Evolutionary conservation across 2,888 invertebrate genomes (phyloP).

Genomic region (Dicyrtomina minuta): DNA sequence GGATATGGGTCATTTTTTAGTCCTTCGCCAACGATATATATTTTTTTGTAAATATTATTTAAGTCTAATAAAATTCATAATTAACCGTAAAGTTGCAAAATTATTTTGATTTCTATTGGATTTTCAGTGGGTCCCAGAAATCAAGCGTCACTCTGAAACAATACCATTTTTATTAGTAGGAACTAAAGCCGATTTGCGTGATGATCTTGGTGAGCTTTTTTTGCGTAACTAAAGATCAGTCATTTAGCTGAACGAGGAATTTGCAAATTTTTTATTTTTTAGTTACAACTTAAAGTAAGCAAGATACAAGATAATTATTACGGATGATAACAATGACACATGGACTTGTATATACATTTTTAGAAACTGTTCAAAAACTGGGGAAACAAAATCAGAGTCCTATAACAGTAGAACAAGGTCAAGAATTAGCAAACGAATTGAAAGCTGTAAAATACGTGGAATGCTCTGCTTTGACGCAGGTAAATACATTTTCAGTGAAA

Average conservation of each 20-base stretch:
- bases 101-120: too few species aligned
- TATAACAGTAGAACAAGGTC: conserved; percentile 92
- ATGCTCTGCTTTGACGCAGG: conserved; percentile 97
- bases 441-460: conserved; percentile 99
- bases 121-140: conserved; percentile 96
- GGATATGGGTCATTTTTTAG: too few species aligned
- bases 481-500: conserved; percentile 56
- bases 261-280: too few species aligned
- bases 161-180: conserved; percentile 97
- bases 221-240: too few species aligned
- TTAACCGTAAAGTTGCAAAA: too few species aligned
- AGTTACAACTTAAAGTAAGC: too few species aligned
- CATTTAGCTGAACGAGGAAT: too few species aligned
- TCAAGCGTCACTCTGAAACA: conserved; percentile 98
- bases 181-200: conserved; percentile 96
- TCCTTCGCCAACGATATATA: too few species aligned
- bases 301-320: too few species aligned
- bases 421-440: conserved; percentile 94
- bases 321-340: too few species aligned
- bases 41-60: neutral
- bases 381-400: conserved; percentile 99
- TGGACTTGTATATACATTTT: too few species aligned
- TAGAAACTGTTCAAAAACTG: conserved; percentile 87
- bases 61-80: too few species aligned
- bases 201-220: conserved; percentile 79